Conservation (phyloP, 2,113 vertebrate genomes). For the Clarias magur region DNA sequence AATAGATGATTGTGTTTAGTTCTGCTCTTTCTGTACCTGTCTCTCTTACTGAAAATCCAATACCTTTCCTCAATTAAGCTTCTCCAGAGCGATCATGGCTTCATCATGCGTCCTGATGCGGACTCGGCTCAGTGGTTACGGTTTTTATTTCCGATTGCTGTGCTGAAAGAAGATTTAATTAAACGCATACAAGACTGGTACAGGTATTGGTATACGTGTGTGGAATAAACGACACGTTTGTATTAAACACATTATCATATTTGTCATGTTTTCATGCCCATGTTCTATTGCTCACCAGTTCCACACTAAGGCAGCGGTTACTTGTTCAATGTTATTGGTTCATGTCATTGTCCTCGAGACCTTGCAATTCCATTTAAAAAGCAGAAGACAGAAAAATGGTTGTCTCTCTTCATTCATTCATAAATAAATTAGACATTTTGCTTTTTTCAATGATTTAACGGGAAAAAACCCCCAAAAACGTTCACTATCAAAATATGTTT, state of each 20-base stretch:
- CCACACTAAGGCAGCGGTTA: not conserved
- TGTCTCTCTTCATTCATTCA: not conserved
- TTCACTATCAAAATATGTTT: not conserved
- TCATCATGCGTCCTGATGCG: constrained; percentile 4
- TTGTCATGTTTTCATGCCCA: not conserved
- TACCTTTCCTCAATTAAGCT: constrained; percentile 29
- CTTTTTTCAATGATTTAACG: not conserved
- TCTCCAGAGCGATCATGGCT: not conserved
- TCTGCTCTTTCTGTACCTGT: not conserved
- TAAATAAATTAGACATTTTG: not conserved
- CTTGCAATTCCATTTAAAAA: not conserved
- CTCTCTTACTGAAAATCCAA: constrained; percentile 21
- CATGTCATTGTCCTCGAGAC: not conserved
- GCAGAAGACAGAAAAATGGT: not conserved
- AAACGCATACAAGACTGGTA: not conserved
- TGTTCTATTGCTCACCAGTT: not conserved
- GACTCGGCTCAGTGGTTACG: not conserved
- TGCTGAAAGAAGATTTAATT: not conserved
- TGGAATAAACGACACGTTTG: not conserved
- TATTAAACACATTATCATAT: not conserved
- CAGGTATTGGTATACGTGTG: not conserved
- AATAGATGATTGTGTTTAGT: constrained; percentile 14
- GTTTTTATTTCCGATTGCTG: not conserved
- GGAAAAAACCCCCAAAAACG: not conserved
- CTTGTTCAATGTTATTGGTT: not conserved